A percentile compares a stretch with the other conserved stretches of the same genome.
Conservation (phyloP, 1,140 invertebrate genomes). For the Apis florea region DNA sequence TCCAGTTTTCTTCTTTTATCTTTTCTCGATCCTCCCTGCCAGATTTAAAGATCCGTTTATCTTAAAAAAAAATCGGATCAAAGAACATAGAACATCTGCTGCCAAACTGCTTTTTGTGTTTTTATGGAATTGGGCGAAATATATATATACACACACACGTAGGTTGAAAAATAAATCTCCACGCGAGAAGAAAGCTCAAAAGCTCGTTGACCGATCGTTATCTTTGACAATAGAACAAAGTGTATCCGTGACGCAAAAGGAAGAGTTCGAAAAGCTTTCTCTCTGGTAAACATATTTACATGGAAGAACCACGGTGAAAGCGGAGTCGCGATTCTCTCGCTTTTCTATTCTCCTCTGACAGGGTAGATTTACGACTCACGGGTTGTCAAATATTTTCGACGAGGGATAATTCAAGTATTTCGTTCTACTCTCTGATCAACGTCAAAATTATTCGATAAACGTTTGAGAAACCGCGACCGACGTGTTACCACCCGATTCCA, state of each 20-base stretch:
- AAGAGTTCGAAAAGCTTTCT: constrained; percentile 31
- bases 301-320: not conserved
- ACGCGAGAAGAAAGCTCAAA: constrained; percentile 17
- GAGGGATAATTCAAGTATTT: not conserved
- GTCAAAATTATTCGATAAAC: constrained; percentile 43
- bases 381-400: constrained; percentile 13
- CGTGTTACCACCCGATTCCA: not conserved
- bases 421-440: constrained; percentile 9
- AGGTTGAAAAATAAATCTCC: constrained; percentile 19
- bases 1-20: constrained; percentile 1
- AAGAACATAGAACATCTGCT: no score
- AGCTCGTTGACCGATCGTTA: constrained; percentile 62
- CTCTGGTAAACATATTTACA: constrained; percentile 57
- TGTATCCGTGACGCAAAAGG: constrained; percentile 63
- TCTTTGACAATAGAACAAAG: constrained; percentile 66
- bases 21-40: not conserved
- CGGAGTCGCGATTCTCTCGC: not conserved
- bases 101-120: no score
- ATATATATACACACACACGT: not conserved
- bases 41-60: not conserved
- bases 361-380: constrained; percentile 16
- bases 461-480: constrained; percentile 4
- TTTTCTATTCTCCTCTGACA: not conserved
- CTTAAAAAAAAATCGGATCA: not conserved
- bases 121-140: no score